A percentile compares a stretch with the other conserved stretches of the same genome.
Evolutionary conservation across 2,113 vertebrate genomes (phyloP).

Genomic region (Seriola quinqueradiata): DNA sequence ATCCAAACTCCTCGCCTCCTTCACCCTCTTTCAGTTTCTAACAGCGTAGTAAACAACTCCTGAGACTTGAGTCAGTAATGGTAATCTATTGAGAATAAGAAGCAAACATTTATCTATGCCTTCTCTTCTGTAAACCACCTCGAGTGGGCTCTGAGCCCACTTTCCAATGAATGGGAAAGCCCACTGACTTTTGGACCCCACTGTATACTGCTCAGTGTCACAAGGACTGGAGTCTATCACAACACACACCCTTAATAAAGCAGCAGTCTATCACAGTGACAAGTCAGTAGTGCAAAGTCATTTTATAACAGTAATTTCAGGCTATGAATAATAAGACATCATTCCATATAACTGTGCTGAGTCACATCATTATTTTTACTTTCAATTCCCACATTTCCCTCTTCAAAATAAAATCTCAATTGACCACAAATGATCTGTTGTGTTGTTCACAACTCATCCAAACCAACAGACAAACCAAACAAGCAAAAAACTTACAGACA

Average conservation of each 20-base stretch:
- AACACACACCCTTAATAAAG: neutral
- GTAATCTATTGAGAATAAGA: constrained; percentile 12
- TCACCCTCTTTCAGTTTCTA: constrained; percentile 5
- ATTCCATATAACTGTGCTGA: neutral
- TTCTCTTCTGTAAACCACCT: constrained; percentile 14
- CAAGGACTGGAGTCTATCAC: neutral
- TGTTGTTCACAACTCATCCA: neutral
- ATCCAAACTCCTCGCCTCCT: neutral
- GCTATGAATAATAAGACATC: neutral
- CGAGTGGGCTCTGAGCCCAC: too few species aligned
- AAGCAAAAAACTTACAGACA: neutral
- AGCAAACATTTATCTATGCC: neutral
- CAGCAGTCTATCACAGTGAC: neutral
- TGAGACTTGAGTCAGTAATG: neutral
- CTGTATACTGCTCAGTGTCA: neutral
- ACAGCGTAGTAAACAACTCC: neutral
- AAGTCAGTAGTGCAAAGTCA: neutral
- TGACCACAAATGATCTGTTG: too few species aligned
- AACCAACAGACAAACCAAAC: neutral
- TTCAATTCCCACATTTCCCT: neutral
- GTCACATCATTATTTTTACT: neutral
- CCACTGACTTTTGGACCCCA: too few species aligned
- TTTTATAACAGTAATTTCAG: neutral
- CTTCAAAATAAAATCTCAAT: neutral
- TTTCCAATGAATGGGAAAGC: too few species aligned